phyloP scores from a whole-genome alignment of 2,888 invertebrate species.

The Pristionchus japonicus region DNA sequence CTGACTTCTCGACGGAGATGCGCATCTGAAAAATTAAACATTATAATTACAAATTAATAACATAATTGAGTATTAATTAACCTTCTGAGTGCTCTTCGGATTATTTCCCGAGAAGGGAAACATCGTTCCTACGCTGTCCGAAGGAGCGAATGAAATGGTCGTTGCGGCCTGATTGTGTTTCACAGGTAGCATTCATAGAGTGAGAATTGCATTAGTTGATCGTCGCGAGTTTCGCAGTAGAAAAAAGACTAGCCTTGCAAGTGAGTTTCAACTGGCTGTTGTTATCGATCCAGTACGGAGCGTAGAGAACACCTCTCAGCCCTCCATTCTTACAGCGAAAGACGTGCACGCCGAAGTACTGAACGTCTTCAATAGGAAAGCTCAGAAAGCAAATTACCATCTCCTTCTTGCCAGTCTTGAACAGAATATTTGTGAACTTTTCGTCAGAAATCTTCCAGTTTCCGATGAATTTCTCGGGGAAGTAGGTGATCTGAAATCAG shows the following conservation, averaged over 20 bases:
- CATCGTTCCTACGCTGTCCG: not conserved
- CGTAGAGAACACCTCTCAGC: not conserved
- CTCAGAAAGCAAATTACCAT: not conserved
- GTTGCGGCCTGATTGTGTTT: not conserved
- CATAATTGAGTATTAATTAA: not conserved
- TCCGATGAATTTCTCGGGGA: not conserved
- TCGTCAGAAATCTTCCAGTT: not conserved
- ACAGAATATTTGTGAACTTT: not conserved
- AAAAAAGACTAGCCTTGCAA: not conserved
- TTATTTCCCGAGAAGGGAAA: not conserved
- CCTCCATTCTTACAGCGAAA: not conserved
- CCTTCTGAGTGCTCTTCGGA: not conserved
- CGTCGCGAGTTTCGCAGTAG: not conserved
- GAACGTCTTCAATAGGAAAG: not conserved
- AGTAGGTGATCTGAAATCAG: not conserved
- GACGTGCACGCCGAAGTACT: slow-evolving; percentile 1
- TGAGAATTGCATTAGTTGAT: not conserved
- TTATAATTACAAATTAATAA: not conserved
- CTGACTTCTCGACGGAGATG: not conserved
- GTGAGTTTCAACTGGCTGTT: not conserved
- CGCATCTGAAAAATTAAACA: not conserved
- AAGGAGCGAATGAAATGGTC: not conserved
- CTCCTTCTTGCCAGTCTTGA: not conserved
- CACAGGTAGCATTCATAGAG: not conserved
- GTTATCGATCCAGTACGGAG: not conserved